Conservation (phyloP, 2,797 vertebrate genomes). For the Tapirus indicus region DNA sequence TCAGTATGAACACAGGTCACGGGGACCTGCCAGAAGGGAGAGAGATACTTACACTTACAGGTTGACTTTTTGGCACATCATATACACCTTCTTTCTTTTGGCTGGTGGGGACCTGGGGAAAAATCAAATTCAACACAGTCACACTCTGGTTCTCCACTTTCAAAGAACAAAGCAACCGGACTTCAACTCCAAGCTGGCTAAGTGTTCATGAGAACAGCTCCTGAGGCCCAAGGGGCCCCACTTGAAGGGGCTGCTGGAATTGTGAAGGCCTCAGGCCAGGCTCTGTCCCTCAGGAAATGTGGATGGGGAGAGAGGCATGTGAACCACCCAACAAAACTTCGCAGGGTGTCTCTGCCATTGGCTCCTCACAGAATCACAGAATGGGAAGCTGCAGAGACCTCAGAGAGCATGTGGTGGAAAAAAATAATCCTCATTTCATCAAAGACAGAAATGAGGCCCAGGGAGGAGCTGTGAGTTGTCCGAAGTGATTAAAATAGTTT, state of each 20-base stretch:
- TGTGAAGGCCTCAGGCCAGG: background rate
- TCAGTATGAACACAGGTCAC: rapidly evolving
- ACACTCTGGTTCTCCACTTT: background rate
- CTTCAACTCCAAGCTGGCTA: background rate
- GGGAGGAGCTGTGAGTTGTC: background rate
- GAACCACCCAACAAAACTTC: background rate
- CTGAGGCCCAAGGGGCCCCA: background rate
- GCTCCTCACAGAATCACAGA: background rate
- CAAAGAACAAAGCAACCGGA: background rate
- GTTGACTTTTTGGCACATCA: conserved; percentile 99
- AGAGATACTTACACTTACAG: conserved; percentile 96
- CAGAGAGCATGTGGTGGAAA: rapidly evolving
- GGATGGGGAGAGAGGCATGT: too few relatives aligned
- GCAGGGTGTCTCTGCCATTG: background rate
- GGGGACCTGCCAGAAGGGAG: conserved; percentile 9
- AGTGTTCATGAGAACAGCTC: background rate
- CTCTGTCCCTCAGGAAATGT: background rate
- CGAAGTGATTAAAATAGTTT: background rate
- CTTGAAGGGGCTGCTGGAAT: background rate
- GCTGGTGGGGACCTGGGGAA: conserved; percentile 97
- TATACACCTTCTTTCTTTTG: conserved; percentile 99
- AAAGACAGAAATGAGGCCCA: background rate
- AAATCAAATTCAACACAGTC: conserved; percentile 77
- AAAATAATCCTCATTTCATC: background rate
- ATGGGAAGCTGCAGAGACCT: background rate